phyloP scores from a whole-genome alignment of 2,113 vertebrate species.

The Myotis brandtii region DNA sequence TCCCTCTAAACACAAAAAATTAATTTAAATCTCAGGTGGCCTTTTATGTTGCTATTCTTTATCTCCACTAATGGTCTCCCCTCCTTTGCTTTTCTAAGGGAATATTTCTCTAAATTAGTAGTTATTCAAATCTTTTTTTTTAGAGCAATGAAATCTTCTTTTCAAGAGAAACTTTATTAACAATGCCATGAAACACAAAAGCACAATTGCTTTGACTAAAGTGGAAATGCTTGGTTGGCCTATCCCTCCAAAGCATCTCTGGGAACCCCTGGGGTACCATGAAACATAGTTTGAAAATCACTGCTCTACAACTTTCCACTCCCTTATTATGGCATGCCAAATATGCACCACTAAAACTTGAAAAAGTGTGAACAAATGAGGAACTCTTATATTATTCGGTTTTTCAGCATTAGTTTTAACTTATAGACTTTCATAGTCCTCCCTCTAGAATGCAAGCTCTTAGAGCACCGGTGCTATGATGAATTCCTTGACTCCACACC shows the following conservation, averaged over 20 bases:
- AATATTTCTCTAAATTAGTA: constrained; percentile 27
- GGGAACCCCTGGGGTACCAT: background rate
- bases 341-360: background rate
- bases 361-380: background rate
- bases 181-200: constrained; percentile 8
- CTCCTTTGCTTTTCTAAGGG: constrained; percentile 15
- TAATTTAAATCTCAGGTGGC: constrained; percentile 30
- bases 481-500: background rate
- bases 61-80: background rate
- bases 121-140: constrained; percentile 24
- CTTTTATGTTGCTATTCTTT: background rate
- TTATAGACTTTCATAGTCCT: background rate
- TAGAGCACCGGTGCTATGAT: background rate
- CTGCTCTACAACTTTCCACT: background rate
- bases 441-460: background rate
- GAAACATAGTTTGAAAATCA: background rate
- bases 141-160: constrained; percentile 9
- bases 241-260: background rate
- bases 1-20: constrained; percentile 37
- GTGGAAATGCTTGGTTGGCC: background rate
- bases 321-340: background rate
- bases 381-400: background rate
- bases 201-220: background rate
- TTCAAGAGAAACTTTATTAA: background rate
- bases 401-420: background rate